Percentiles rank a stretch among this genome's conserved stretches.
phyloP scores from a whole-genome alignment of 2,113 vertebrate species.

The Semnornis frantzii region DNA sequence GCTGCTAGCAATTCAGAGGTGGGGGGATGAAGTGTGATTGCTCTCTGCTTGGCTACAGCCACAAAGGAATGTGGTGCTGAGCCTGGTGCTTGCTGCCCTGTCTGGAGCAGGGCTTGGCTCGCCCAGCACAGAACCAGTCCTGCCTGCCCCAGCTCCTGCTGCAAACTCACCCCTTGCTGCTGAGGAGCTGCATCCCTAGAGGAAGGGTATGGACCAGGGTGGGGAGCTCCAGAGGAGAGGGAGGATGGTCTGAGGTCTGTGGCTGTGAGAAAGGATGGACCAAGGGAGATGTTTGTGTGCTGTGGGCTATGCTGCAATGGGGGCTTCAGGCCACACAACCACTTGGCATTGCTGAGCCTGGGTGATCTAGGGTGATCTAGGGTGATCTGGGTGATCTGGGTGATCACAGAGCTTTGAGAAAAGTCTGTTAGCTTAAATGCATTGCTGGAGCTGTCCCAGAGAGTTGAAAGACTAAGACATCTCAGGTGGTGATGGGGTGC shows the following conservation, averaged over 20 bases:
- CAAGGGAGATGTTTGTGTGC: not conserved
- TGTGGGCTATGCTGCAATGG: no score
- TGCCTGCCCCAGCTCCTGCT: not conserved
- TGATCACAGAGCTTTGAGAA: no score
- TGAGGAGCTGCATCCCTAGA: not conserved
- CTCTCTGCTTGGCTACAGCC: not conserved
- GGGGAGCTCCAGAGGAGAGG: not conserved
- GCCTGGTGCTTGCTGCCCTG: not conserved
- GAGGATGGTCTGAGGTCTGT: accelerated
- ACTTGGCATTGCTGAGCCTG: no score
- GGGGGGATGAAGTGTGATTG: not conserved
- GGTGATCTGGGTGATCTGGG: no score
- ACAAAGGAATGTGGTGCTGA: not conserved
- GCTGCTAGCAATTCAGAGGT: not conserved
- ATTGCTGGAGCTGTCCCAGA: no score
- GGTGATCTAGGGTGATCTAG: no score
- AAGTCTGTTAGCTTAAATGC: no score
- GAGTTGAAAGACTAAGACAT: no score
- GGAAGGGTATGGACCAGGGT: not conserved
- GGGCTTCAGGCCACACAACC: no score
- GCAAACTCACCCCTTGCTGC: not conserved
- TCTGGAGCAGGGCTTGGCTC: not conserved
- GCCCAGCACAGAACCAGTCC: no score
- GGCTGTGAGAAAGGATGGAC: not conserved
- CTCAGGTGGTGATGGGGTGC: not conserved